Percentiles rank a stretch among this genome's conserved stretches.
Conservation (phyloP, 2,888 invertebrate genomes). For the Acronicta aceris region DNA sequence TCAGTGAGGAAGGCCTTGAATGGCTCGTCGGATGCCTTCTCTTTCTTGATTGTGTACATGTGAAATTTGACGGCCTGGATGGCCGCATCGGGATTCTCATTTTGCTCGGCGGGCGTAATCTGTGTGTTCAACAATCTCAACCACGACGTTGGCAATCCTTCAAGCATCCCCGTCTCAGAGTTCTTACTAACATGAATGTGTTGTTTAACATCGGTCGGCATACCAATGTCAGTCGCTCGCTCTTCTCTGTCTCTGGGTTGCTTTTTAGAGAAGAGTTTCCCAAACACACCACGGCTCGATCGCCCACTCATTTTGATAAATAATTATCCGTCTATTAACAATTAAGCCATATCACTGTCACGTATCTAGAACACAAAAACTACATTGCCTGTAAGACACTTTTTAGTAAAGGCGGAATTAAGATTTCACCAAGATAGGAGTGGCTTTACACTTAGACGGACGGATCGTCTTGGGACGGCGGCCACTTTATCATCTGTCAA, state of each 20-base stretch:
- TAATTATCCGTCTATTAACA: slow-evolving; percentile 60
- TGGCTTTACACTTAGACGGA: slow-evolving; percentile 84
- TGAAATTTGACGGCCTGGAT: slow-evolving; percentile 97
- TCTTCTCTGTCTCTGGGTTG: slow-evolving; percentile 81
- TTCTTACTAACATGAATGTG: slow-evolving; percentile 96
- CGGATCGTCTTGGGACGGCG: slow-evolving; percentile 71
- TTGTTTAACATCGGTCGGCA: slow-evolving; percentile 95
- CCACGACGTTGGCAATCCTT: slow-evolving; percentile 96
- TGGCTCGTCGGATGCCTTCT: slow-evolving; percentile 92
- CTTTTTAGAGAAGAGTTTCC: slow-evolving; percentile 86
- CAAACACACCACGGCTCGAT: slow-evolving; percentile 84
- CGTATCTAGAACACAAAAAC: slow-evolving; percentile 66
- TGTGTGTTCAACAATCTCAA: slow-evolving; percentile 93
- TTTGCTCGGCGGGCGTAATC: slow-evolving; percentile 95
- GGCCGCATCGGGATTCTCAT: slow-evolving; percentile 96
- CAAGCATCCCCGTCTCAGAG: slow-evolving; percentile 94
- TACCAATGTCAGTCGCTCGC: slow-evolving; percentile 92
- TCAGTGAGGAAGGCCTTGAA: slow-evolving; percentile 95
- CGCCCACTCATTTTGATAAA: slow-evolving; percentile 84
- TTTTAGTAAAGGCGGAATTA: slow-evolving; percentile 66
- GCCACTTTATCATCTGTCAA: slow-evolving; percentile 77
- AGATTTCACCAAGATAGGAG: slow-evolving; percentile 77
- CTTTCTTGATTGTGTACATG: slow-evolving; percentile 95
- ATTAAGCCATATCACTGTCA: slow-evolving; percentile 77
- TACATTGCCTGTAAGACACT: slow-evolving; percentile 74